Evolutionary conservation across 37 sponge, comb jelly and placozoan genomes (phyloP), one percentile per base, ranked within the genome.

Genomic region (Tethya wilhelma): DNA sequence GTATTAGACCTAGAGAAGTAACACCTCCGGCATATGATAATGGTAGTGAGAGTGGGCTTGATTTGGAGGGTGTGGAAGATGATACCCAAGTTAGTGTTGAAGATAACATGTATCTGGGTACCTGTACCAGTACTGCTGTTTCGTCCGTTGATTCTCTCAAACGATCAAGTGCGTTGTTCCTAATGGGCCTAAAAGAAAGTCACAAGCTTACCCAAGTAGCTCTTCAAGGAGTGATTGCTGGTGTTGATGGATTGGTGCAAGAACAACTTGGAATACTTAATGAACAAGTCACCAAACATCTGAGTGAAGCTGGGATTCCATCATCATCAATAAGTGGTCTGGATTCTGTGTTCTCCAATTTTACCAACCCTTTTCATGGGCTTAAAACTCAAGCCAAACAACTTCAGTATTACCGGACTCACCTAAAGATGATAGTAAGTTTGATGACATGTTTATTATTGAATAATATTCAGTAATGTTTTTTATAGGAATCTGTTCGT

Each of bases 401-500:
- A 45, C 49, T 72, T 26, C 45, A 43, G 45, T 72, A 46, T 49
- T 44, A 34, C 73, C 42, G 32, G 73, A 72, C 46, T 28, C 29
- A 72, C 49, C 44, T 72, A 7, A 72, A 72, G 25, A 45, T 72
- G 25, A 33, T 72, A 20, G 73, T 72, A 72, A 62, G 63, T 62
- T 11, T 49, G 53, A 19, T 9, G 53, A 14, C 14, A 49, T 14
- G 14, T 49, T 19, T 49, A 19, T 9, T 49, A 49, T 49, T 49
- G n/a, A n/a, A n/a, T n/a, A n/a, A n/a, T n/a, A n/a, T n/a, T n/a
- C n/a, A n/a, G n/a, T n/a, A n/a, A n/a, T n/a, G n/a, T n/a, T n/a
- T n/a, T n/a, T n/a, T n/a, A n/a, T n/a, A n/a, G n/a, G n/a, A n/a
- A n/a, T n/a, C n/a, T n/a, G n/a, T n/a, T n/a, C n/a, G n/a, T n/a